Evolutionary conservation across 37 sponge, comb jelly and placozoan genomes (phyloP), one percentile per base, ranked within the genome.

Genomic region (Halichondria panicea): DNA sequence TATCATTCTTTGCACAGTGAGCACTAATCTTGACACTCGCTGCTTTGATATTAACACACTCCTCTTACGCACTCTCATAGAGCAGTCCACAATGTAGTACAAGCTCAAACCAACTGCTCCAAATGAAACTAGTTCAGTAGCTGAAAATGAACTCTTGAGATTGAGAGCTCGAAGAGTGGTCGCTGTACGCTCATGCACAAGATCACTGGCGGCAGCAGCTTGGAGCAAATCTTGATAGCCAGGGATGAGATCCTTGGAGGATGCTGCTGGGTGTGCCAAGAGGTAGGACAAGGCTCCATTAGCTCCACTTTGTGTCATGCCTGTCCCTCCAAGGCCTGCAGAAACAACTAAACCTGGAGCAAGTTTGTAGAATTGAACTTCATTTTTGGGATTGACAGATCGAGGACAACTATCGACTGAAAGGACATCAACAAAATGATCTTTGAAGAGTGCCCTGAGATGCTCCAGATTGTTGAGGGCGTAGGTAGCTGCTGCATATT

Each of bases 231-330:
- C n/a, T n/a, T n/a, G n/a, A n/a, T n/a, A n/a, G n/a, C 56, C 72
- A 53, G 72, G 55, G 18, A 71, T 54, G 11, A 71, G 37, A 8
- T 71, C 33, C 7, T 55, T 54, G 19, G 32, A 1, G 2, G 15
- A 12, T 2, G 32, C 55, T 28, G 48, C 72, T 3, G 72, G 72
- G 37, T 71, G 72, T 1, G 56, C 21, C 15, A 71, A 56, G 36
- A 71, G 55, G 55, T 32, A 31, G 40, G 72, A 71, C 34, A 71
- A 56, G 55, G 72, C 72, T 32, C 72, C 72, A 71, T 71, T 71
- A 22, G 56, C 72, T 33, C 72, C 72, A 22, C 55, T 53, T 52
- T 71, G 48, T 32, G 72, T 71, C 72, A 71, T 71, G 21, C 72
- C 72, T 5, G 72, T 71, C 1, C 72, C 72, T 21, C 72, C 72